Evolutionary conservation across 64 coral and sea anemone genomes (phyloP).

Genomic region (Pachyseris speciosa): DNA sequence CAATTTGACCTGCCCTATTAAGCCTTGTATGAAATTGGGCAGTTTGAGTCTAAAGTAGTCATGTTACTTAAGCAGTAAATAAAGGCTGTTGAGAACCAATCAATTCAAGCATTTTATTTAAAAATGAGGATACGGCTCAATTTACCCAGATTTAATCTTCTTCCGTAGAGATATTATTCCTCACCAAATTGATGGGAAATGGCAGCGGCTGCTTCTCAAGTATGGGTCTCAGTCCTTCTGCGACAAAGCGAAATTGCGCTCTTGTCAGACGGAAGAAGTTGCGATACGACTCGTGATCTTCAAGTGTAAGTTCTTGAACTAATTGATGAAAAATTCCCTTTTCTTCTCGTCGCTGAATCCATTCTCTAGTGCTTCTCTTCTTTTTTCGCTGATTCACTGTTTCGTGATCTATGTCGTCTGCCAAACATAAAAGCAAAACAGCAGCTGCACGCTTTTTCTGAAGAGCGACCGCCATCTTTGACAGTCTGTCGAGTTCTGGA

Average conservation of each 20-base stretch:
- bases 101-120: conserved; percentile 47
- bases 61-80: too few species aligned
- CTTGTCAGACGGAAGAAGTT: background rate
- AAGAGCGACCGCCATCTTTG: background rate
- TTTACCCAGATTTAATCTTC: conserved; percentile 14
- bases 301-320: conserved; percentile 40
- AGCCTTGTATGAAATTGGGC: too few species aligned
- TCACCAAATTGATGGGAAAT: background rate
- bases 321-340: background rate
- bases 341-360: conserved; percentile 14
- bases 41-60: too few species aligned
- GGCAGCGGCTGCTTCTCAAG: conserved; percentile 13
- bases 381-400: conserved; percentile 20
- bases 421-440: conserved; percentile 29
- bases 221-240: background rate
- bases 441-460: background rate
- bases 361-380: background rate
- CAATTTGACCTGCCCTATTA: too few species aligned
- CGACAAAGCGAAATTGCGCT: conserved; percentile 1
- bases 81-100: too few species aligned
- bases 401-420: background rate
- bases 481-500: background rate
- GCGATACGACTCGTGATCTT: conserved; percentile 1
- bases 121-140: too few species aligned
- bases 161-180: background rate